Evolutionary conservation across 1,140 invertebrate genomes (phyloP).

Genomic region (Neodiprion lecontei): DNA sequence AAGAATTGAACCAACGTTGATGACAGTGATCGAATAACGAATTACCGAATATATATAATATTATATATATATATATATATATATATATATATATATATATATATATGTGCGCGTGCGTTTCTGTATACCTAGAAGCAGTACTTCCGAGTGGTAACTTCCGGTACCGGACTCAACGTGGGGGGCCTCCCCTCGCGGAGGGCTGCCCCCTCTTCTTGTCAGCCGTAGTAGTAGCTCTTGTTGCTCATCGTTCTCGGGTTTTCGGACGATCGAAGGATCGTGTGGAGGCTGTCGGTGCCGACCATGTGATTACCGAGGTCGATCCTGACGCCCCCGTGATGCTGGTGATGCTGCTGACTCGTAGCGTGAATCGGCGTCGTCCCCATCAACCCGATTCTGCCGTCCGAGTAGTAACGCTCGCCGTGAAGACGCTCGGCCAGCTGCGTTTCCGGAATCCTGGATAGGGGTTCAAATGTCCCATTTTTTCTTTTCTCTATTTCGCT

Average conservation of each 20-base stretch:
- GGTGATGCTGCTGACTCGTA: constrained; percentile 32
- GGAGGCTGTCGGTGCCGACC: constrained; percentile 57
- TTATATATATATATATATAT: neutral
- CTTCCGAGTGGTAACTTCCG: constrained; percentile 57
- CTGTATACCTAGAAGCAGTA: constrained; percentile 54
- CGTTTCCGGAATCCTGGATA: constrained; percentile 52
- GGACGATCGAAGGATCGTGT: constrained; percentile 53
- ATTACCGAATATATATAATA: neutral
- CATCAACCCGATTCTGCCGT: constrained; percentile 50
- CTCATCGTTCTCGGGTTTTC: constrained; percentile 62
- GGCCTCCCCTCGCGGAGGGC: constrained; percentile 55
- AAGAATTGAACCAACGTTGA: too few relatives aligned
- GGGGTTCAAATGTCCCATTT: neutral
- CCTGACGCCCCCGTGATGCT: constrained; percentile 40
- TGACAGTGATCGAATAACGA: too few relatives aligned
- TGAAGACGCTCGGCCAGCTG: constrained; percentile 54
- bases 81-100: neutral
- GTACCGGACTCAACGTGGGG: constrained; percentile 55
- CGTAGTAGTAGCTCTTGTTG: constrained; percentile 68
- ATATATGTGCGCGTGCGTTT: neutral
- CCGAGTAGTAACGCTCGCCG: constrained; percentile 53
- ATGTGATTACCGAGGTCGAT: constrained; percentile 60
- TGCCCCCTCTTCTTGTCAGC: constrained; percentile 64
- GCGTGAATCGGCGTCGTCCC: constrained; percentile 38
- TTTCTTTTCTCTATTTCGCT: too few relatives aligned